Evolutionary conservation across 2,113 vertebrate species (phyloP).

Genomic region (Periophthalmodon schlosseri): DNA sequence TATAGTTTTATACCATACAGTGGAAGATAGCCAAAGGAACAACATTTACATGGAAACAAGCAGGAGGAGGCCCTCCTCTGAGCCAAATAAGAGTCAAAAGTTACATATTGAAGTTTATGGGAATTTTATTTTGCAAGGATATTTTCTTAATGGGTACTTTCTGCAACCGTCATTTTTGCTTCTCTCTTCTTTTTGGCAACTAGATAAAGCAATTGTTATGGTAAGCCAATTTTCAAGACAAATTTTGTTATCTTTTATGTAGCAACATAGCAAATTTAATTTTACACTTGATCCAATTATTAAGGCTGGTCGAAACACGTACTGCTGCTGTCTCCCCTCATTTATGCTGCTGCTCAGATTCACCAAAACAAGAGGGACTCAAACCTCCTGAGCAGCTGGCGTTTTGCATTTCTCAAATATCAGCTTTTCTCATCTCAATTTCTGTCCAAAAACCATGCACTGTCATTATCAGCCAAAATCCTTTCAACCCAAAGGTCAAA

Average conservation of each 20-base stretch:
- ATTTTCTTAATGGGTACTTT: too few species aligned
- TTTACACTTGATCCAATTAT: not conserved
- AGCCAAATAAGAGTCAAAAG: too few species aligned
- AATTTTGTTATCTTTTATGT: not conserved
- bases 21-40: too few species aligned
- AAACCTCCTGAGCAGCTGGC: constrained; percentile 6
- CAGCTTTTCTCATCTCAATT: not conserved
- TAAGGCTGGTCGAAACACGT: not conserved
- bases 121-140: too few species aligned
- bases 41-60: too few species aligned
- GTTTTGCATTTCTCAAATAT: constrained; percentile 2
- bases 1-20: too few species aligned
- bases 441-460: not conserved
- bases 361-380: not conserved
- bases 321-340: not conserved
- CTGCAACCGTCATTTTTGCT: too few species aligned
- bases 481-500: not conserved
- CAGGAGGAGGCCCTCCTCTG: too few species aligned
- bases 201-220: too few species aligned
- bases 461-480: not conserved
- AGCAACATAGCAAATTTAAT: not conserved
- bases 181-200: too few species aligned
- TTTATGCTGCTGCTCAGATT: not conserved
- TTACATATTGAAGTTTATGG: too few species aligned
- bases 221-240: too few species aligned